Base-by-base conservation (phyloP, 2,888 invertebrate species). In the Meloe dianella region DNA sequence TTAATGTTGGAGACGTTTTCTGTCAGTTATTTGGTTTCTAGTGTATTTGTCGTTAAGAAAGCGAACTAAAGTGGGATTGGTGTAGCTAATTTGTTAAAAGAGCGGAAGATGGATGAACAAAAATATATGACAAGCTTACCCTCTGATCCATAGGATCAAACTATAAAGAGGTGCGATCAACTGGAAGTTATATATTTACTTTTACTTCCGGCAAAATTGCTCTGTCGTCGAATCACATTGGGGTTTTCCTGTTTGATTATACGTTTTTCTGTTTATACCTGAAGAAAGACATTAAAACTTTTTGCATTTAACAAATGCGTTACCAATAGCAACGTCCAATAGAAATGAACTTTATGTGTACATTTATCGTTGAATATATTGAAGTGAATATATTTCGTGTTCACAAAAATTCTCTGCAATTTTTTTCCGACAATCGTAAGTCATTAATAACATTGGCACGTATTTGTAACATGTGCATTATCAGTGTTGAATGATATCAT, bases 91-190 rank as follows among this genome's bases (percentile, higher is more conserved):
- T 51, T 20, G 47, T 51, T 51, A 20, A 51, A 51, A 8, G 22
- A 22, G 47, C 22, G 47, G 47, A 51, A 51, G 20, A 51, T n/a
- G 41, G 2, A 17, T 20, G 22, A 10, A 10, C 1, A 51, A 22
- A 51, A 22, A 51, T 22, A 51, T 51, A 51, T 22, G 20, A 51
- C 22, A 51, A 22, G 47, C 47, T 51, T 51, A 51, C 47, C 22
- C 47, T 22, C 22, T 51, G 22, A 51, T 51, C 47, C 47, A 2
- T 1, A 10, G 47, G 47, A 51, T 51, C 47, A 51, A 51, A 51
- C 47, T 51, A 51, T 51, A 51, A 51, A 51, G 22, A 51, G 20
- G 47, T 51, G 47, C 47, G 47, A 51, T 51, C 47, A 51, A 51
- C 47, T 22, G 47, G 22, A 51, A 51, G 47, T 22, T 51, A 51